Evolutionary conservation across 2,888 invertebrate species (phyloP), one percentile per base, ranked within the genome.

Genomic region (Synanthedon myopaeformis): DNA sequence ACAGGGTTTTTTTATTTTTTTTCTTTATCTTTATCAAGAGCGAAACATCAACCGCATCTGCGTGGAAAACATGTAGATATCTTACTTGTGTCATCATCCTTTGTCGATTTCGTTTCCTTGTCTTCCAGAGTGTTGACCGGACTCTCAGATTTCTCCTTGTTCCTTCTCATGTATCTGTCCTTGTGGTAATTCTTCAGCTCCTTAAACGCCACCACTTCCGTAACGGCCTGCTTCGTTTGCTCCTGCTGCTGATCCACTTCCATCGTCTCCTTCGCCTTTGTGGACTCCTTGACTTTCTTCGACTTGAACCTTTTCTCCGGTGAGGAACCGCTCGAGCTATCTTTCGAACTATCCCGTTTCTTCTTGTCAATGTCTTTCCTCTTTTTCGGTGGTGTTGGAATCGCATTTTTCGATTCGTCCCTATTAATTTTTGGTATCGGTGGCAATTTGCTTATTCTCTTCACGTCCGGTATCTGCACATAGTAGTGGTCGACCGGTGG

Each of bases 151-250:
- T 84, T 87, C 58, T 90, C 89, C 59, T 89, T 84, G 74, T 92
- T 92, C 55, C 92, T 87, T 55, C 92, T 83, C 71, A 92, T 88
- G 82, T 92, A 93, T 54, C 91, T 87, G 66, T 89, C 89, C 77
- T 89, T 90, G 69, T 86, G 80, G 62, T 87, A 88, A 60, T 84
- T 86, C 67, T 89, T 89, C 48, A 90, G 77, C 65, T 89, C 90
- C 72, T 90, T 90, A 75, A 91, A 90, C 23, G 80, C 64, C 13
- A 83, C 78, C 17, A 69, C 60, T 54, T 74, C 78, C n/a, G 61
- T 57, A 41, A 66, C 70, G 1, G 61, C 52, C n/a, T 59, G 55
- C 17, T 63, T 57, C 41, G 63, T 65, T 23, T 23, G 23, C 3
- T 23, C 23, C 14, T 17, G 17, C 17, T 17, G 17, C 1, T 65